These are phyloP conservation scores for Cassiopea andromeda DNA, from an alignment of 30 jellyfish, hydroid and myxozoan species.

Conservation along the genomic window DNA sequence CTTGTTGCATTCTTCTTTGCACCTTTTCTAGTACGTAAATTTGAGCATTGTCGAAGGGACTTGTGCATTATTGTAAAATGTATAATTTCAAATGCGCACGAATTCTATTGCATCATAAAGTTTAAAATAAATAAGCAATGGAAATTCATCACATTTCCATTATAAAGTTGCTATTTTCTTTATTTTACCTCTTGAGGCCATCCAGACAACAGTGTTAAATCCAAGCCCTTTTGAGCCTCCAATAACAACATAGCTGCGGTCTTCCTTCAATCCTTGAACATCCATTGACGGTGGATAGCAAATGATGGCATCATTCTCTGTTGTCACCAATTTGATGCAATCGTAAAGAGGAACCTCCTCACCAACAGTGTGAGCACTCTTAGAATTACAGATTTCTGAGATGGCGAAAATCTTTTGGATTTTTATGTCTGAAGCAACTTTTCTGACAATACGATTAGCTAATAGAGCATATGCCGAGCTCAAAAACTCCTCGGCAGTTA, in stretches of 20 bases:
- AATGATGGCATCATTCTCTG: not conserved
- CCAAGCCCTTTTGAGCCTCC: constrained; percentile 84
- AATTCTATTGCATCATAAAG: no score
- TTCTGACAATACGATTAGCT: not conserved
- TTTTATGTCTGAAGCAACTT: not conserved
- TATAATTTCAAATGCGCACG: no score
- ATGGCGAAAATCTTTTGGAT: not conserved
- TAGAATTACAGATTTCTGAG: constrained; percentile 4
- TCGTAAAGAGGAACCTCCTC: not conserved
- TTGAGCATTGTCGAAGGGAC: no score
- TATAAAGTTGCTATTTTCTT: no score
- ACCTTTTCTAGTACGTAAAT: no score
- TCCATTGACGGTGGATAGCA: constrained; percentile 63
- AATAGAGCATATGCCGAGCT: not conserved
- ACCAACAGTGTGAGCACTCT: not conserved
- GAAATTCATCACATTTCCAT: no score
- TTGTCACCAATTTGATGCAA: constrained; percentile 9
- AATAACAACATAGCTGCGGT: constrained; percentile 66
- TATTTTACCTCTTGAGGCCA: constrained; percentile 63
- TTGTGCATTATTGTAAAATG: no score
- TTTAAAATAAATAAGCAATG: no score
- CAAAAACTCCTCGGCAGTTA: constrained; percentile 7
- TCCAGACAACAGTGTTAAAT: constrained; percentile 70
- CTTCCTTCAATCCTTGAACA: constrained; percentile 67
- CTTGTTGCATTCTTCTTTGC: no score